phyloP scores from a whole-genome alignment of 2,888 invertebrate genomes.

The Conops quadrifasciatus region DNA sequence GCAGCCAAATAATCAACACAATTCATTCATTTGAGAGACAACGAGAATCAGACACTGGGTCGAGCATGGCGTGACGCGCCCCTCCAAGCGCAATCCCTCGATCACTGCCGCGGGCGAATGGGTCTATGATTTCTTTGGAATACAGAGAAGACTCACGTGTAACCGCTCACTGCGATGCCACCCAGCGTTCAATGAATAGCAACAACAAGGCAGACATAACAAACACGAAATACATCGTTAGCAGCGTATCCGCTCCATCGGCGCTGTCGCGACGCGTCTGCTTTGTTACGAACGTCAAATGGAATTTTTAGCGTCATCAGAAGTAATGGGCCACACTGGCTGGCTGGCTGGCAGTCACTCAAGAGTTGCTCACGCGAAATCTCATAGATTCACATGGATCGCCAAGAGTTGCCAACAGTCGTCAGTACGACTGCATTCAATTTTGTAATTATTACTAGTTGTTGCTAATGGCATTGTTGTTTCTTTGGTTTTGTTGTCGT shows the following conservation, averaged over 20 bases:
- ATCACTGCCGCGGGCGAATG: background rate
- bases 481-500: background rate
- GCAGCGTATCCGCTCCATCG: slow-evolving; percentile 15
- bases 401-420: slow-evolving; percentile 29
- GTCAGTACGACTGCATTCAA: slow-evolving; percentile 11
- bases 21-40: background rate
- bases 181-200: background rate
- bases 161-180: background rate
- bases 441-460: slow-evolving; percentile 23
- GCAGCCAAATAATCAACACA: slow-evolving; percentile 5
- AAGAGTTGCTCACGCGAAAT: background rate
- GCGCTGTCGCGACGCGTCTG: background rate
- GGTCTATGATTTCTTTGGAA: background rate
- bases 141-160: background rate
- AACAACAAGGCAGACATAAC: background rate
- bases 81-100: background rate
- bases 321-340: too few species aligned
- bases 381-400: slow-evolving; percentile 25
- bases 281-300: slow-evolving; percentile 5
- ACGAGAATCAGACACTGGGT: slow-evolving; percentile 21
- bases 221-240: background rate
- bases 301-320: slow-evolving; percentile 7
- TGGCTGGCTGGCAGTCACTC: background rate
- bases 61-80: background rate
- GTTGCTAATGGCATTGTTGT: background rate